Evolutionary conservation across 2,888 invertebrate genomes (phyloP), one percentile per base, ranked within the genome.

Genomic region (Sphaerophoria taeniata): DNA sequence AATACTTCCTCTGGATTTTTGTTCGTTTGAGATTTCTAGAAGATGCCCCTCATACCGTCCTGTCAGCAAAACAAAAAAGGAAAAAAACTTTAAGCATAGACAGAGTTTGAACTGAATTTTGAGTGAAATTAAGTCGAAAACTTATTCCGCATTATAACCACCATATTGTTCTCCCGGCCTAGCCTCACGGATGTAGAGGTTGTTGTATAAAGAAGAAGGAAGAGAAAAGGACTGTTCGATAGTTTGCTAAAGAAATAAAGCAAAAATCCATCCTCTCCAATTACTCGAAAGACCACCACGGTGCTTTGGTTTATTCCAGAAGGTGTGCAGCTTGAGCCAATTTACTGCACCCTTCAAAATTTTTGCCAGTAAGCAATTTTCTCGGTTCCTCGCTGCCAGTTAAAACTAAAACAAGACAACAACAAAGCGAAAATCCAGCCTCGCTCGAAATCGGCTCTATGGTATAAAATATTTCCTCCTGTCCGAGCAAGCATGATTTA

Each of bases 111-210:
- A 84, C 83, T 79, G 71, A 74, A 84, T 84, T 84, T 80, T 39
- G 49, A 72, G 76, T 60, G 84, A 85, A 85, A 85, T 80, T 80
- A 85, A 81, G 85, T 85, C 76, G 81, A 85, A 85, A 85, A 85
- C 85, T 81, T 85, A 81, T 85, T 69, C 73, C 70, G 81, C 72
- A 85, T 85, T 77, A 77, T 63, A 73, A 76, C 70, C 70, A 70
- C 58, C 63, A 72, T 85, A 81, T 76, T 85, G 76, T 81, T 73
- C n/a, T n/a, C 76, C 47, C 49, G 56, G 56, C 61, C 72, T 76
- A 76, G 49, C 58, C n/a, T n/a, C 80, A 56, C 71, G 72, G 69
- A 84, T 72, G 74, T 72, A 67, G 69, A 84, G 67, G 74, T 43
- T 43, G 43, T 60, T 76, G 84, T 76, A n/a, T 80, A 76, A 71